A percentile compares a stretch with the other conserved stretches of the same genome.
Evolutionary conservation across 1,140 invertebrate genomes (phyloP).

Genomic region (Microplitis demolitor): DNA sequence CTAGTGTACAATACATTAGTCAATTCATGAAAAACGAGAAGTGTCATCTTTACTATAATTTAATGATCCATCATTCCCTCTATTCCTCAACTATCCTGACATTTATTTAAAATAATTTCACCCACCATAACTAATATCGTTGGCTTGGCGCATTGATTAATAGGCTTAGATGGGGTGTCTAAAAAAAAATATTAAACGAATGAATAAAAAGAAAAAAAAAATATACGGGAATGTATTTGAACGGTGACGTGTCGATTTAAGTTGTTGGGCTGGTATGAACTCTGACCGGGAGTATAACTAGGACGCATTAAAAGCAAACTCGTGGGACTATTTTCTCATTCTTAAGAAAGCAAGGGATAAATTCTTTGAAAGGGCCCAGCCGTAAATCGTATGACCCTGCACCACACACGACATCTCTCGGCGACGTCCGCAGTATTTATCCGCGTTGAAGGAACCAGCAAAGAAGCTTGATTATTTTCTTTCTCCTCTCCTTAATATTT

Average conservation of each 20-base stretch:
- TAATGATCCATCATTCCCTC: conserved; percentile 7
- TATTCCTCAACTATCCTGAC: background rate
- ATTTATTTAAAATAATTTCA: background rate
- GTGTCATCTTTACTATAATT: background rate
- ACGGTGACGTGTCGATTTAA: conserved; percentile 23
- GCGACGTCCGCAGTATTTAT: conserved; percentile 26
- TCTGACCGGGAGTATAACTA: conserved; percentile 31
- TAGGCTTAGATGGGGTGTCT: no score
- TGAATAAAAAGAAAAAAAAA: background rate
- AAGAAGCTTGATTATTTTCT: conserved; percentile 26
- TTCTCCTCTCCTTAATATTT: background rate
- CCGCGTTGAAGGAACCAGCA: background rate
- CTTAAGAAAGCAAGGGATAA: background rate
- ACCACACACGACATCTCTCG: conserved; percentile 35
- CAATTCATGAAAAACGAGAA: background rate
- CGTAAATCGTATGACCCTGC: conserved; percentile 46
- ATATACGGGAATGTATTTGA: background rate
- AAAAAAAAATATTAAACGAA: background rate
- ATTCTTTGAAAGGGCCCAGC: conserved; percentile 36
- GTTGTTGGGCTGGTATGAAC: conserved; percentile 7
- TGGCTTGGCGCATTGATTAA: no score
- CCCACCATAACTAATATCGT: no score
- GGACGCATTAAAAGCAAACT: conserved; percentile 35
- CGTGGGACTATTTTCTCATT: conserved; percentile 7
- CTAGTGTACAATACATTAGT: background rate